Conservation (phyloP, 2,113 vertebrate genomes). For the Dendropsophus ebraccatus region DNA sequence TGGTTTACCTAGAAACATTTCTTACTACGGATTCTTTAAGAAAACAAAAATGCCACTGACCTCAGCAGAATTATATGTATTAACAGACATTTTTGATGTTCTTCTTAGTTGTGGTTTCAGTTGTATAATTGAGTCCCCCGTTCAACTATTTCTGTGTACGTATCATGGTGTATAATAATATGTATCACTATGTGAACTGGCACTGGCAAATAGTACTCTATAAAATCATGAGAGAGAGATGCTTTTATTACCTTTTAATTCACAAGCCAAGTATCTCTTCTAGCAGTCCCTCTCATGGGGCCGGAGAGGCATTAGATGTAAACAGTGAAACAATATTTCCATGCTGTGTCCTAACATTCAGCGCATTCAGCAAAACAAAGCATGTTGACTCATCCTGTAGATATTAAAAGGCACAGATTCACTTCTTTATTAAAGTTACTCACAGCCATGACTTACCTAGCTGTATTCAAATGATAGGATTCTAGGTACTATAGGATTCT, state of each 20-base stretch:
- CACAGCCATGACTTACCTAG: no score
- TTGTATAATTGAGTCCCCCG: neutral
- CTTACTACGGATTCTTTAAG: neutral
- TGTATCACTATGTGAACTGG: neutral
- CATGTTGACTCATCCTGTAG: neutral
- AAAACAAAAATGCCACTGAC: neutral
- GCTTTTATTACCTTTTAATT: conserved; percentile 11
- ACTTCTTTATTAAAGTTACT: neutral
- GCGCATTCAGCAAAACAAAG: conserved; percentile 43
- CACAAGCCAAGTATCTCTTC: conserved; percentile 1
- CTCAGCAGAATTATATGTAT: neutral
- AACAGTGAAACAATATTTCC: conserved; percentile 24
- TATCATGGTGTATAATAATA: neutral
- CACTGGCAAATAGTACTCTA: neutral
- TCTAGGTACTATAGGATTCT: no score
- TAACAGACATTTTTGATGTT: neutral
- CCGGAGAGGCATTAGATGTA: conserved; percentile 1
- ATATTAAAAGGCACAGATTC: neutral
- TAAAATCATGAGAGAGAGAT: neutral
- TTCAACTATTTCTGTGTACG: neutral
- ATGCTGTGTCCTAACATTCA: conserved; percentile 19
- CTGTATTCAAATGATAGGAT: no score
- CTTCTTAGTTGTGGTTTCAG: neutral
- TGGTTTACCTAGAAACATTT: neutral
- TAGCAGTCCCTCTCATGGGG: conserved; percentile 5